Evolutionary conservation across 2,113 vertebrate species (phyloP).

Genomic region (Climacteris rufus): DNA sequence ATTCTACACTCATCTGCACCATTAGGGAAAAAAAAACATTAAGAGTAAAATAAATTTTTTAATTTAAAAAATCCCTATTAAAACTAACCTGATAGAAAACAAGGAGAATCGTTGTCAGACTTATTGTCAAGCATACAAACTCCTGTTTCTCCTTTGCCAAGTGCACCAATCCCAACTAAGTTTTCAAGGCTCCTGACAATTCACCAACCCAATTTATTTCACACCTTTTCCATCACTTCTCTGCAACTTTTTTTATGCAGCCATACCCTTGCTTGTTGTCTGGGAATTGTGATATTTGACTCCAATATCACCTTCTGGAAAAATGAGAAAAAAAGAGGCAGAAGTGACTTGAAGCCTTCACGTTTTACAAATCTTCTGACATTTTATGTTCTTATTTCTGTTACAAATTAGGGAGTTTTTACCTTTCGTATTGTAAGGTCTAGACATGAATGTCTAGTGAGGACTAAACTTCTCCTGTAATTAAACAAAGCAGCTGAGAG

Average conservation of each 20-base stretch:
- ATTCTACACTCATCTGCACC: rapidly evolving
- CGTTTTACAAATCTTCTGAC: neutral
- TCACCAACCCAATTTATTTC: neutral
- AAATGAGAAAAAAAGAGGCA: neutral
- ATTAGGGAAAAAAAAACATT: neutral
- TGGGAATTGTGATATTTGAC: neutral
- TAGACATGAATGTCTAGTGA: neutral
- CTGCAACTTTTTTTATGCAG: neutral
- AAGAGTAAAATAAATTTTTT: no score
- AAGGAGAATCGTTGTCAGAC: neutral
- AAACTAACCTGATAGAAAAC: neutral
- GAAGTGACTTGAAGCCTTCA: neutral
- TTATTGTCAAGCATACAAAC: neutral
- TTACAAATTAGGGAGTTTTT: neutral
- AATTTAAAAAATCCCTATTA: neutral
- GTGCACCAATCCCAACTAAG: neutral
- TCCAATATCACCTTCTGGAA: neutral
- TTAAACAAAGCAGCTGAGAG: neutral
- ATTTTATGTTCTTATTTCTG: neutral
- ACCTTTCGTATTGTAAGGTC: neutral
- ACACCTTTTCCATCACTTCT: neutral
- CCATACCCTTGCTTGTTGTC: neutral
- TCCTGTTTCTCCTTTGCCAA: neutral
- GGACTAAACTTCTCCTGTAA: neutral
- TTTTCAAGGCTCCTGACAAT: neutral